Evolutionary conservation across 23 tunicate genomes (phyloP).

Genomic region (Trididemnum nubilum): DNA sequence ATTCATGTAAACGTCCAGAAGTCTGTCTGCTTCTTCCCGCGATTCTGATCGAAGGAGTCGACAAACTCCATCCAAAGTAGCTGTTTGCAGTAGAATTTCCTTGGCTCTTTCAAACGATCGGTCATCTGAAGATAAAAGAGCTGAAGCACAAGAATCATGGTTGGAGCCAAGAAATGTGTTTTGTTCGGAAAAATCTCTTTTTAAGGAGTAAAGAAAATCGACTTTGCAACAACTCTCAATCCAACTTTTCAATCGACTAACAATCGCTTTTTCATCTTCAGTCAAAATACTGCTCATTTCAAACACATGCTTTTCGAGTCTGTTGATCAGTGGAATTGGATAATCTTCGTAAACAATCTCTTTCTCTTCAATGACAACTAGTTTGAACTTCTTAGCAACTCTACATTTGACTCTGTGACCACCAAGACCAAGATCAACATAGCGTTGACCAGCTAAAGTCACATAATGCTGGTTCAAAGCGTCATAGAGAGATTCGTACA

Average conservation of each 20-base stretch:
- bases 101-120: background rate
- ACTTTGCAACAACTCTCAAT: slow-evolving; percentile 2
- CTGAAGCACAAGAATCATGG: slow-evolving; percentile 62
- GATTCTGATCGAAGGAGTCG: slow-evolving; percentile 45
- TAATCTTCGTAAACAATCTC: slow-evolving; percentile 59
- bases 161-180: slow-evolving; percentile 70
- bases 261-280: slow-evolving; percentile 23
- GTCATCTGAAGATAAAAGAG: slow-evolving; percentile 28
- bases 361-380: slow-evolving; percentile 80
- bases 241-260: slow-evolving; percentile 53
- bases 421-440: slow-evolving; percentile 84
- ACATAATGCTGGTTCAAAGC: slow-evolving; percentile 54
- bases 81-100: slow-evolving; percentile 46
- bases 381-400: slow-evolving; percentile 52
- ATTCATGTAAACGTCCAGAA: slow-evolving; percentile 35
- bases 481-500: slow-evolving; percentile 47
- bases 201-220: slow-evolving; percentile 4
- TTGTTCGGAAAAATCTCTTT: background rate
- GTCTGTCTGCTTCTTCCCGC: slow-evolving; percentile 18
- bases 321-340: slow-evolving; percentile 85
- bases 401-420: slow-evolving; percentile 92
- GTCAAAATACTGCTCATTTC: slow-evolving; percentile 45
- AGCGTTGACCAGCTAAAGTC: slow-evolving; percentile 43
- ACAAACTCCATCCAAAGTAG: slow-evolving; percentile 58
- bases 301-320: slow-evolving; percentile 79